These are phyloP conservation scores for Conops quadrifasciatus DNA, from an alignment of 2,888 invertebrate genomes.

Conservation along the genomic window DNA sequence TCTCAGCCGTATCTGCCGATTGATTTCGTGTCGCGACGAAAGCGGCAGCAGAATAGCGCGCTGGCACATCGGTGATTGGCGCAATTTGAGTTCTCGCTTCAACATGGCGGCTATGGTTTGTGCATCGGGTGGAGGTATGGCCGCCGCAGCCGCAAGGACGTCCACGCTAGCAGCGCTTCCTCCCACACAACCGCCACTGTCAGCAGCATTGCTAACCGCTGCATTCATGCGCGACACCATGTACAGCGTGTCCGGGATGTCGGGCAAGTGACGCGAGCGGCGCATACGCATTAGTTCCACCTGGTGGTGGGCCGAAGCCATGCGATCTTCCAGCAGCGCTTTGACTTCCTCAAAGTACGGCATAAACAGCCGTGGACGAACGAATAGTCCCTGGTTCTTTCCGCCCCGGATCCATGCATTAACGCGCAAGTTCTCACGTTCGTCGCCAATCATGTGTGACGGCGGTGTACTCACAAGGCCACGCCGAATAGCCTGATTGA, in stretches of 20 bases:
- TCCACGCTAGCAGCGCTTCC: constrained; percentile 69
- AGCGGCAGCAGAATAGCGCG: constrained; percentile 79
- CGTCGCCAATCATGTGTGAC: constrained; percentile 84
- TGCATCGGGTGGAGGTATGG: constrained; percentile 79
- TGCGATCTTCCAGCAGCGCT: constrained; percentile 84
- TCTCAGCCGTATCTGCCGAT: constrained; percentile 81
- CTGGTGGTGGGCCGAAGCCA: constrained; percentile 77
- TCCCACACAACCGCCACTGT: constrained; percentile 49
- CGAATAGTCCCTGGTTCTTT: constrained; percentile 75
- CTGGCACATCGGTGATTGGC: constrained; percentile 80
- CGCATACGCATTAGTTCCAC: constrained; percentile 76
- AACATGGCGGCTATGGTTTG: constrained; percentile 81
- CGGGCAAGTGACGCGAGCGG: constrained; percentile 76
- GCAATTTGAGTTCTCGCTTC: constrained; percentile 84
- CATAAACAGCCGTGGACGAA: constrained; percentile 89
- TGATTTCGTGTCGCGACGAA: constrained; percentile 80
- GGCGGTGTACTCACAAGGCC: constrained; percentile 84
- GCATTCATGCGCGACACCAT: constrained; percentile 73
- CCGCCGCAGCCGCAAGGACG: constrained; percentile 72
- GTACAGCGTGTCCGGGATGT: constrained; percentile 93
- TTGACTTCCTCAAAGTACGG: constrained; percentile 96
- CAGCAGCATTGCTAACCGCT: constrained; percentile 53
- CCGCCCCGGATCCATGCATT: constrained; percentile 84
- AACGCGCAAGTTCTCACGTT: constrained; percentile 71
- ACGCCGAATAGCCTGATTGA: constrained; percentile 74